phyloP scores from a whole-genome alignment of 2,113 vertebrate species.

The Brachionichthys hirsutus region DNA sequence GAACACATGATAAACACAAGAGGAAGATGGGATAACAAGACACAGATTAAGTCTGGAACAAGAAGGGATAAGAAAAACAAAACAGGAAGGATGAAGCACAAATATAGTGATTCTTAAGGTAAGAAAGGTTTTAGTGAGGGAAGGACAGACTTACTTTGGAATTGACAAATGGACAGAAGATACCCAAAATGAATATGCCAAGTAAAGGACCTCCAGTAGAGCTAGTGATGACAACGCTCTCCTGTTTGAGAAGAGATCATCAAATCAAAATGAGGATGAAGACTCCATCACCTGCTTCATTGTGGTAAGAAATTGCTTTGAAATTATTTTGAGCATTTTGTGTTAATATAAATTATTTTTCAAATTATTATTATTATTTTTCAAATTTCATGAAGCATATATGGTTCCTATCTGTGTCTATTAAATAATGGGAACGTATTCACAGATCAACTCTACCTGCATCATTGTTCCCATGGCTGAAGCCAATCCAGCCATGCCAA shows the following conservation, averaged over 20 bases:
- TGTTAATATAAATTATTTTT: not conserved
- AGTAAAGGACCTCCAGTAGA: constrained; percentile 78
- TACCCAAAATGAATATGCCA: constrained; percentile 79
- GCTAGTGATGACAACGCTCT: not conserved
- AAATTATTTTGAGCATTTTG: not conserved
- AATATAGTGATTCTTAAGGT: not conserved
- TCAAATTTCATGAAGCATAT: too few relatives aligned
- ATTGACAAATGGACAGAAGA: constrained; percentile 80
- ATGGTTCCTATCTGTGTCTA: too few relatives aligned
- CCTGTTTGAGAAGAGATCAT: not conserved
- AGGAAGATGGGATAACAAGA: too few relatives aligned
- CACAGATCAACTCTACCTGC: constrained; percentile 64
- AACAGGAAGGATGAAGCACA: too few relatives aligned
- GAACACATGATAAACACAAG: too few relatives aligned
- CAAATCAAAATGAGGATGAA: constrained; percentile 59
- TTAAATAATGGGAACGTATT: not conserved
- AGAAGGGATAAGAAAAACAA: too few relatives aligned
- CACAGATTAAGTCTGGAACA: too few relatives aligned
- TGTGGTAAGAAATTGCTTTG: not conserved
- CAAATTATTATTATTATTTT: too few relatives aligned
- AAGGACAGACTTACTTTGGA: constrained; percentile 69
- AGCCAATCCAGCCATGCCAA: constrained; percentile 79
- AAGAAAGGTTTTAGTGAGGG: not conserved
- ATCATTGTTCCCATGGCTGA: constrained; percentile 79
- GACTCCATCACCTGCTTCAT: not conserved